Percentiles rank a stretch among this genome's conserved stretches.
Evolutionary conservation across 2,113 vertebrate species (phyloP).

Genomic region (Saimiri boliviensis): DNA sequence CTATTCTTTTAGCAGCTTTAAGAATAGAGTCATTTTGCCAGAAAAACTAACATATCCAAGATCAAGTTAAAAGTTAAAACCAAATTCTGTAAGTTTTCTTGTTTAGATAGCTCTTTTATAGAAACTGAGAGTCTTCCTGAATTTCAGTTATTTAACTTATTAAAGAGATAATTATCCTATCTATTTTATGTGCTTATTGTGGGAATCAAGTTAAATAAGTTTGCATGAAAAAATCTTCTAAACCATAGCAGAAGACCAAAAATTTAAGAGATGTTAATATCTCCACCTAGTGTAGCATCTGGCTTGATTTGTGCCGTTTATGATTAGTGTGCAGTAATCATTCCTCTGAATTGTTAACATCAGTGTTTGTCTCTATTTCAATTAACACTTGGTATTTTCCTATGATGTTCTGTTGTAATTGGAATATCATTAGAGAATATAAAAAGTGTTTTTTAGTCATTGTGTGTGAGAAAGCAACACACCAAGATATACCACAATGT

Average conservation of each 20-base stretch:
- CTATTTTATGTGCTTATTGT: not conserved
- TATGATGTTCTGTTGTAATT: conserved; percentile 71
- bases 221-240: not conserved
- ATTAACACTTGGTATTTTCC: conserved; percentile 64
- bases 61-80: not conserved
- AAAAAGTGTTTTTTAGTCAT: conserved; percentile 67
- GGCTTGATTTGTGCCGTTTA: conserved; percentile 41
- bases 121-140: conserved; percentile 27
- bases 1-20: not conserved
- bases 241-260: not conserved
- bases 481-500: conserved; percentile 66
- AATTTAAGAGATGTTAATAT: not conserved
- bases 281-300: not conserved
- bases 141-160: conserved; percentile 20
- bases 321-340: conserved; percentile 34
- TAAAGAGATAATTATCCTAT: not conserved
- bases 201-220: not conserved
- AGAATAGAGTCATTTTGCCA: not conserved
- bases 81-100: not conserved
- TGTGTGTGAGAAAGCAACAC: conserved; percentile 80
- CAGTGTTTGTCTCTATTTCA: conserved; percentile 67
- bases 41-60: not conserved
- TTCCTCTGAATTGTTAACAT: conserved; percentile 52
- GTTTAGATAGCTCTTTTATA: not conserved
- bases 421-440: conserved; percentile 70